Base-by-base conservation (phyloP, 1,140 invertebrate genomes). In the Drosophila malerkotliana region DNA sequence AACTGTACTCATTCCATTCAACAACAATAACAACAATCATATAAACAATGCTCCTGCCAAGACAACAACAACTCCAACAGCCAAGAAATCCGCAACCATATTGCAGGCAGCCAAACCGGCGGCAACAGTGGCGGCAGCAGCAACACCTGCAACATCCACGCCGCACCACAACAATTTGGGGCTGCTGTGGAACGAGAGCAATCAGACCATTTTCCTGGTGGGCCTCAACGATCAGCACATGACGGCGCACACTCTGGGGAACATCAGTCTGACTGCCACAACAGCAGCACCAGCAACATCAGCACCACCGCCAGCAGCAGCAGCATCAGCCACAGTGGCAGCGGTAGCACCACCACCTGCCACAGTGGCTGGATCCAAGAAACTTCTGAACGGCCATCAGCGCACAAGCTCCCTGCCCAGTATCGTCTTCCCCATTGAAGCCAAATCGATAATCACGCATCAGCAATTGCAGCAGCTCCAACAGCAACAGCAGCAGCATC, bases 1-100 rank as follows among this genome's bases (percentile, higher is more conserved):
- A 91, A 91, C 90, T 90, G 79, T 91, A 90, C 77, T 90, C 87
- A 91, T 91, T 91, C 90, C 87, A 91, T 77, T 84, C 90, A 80
- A 78, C 81, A 73, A 79, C 90, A 72, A 72, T 30, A 67, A 61
- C 66, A 63, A 57, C 62, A 77, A 77, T 48, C 60, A 72, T 15
- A 56, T 64, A 49, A 60, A 58, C 58, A 58, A 81, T 56, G 58
- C 72, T 68, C 18, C 83, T 66, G 61, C 59, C 66, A 87, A 84
- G 62, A 71, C 66, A 34, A 56, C 39, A 37, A 30, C 34, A 55
- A 45, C 54, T 48, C 32, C 72, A 21, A 41, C 63, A 58, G 21
- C 83, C 44, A 47, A 47, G 44, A 47, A 52, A 78, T 78, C 34
- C 26, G 41, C 41, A 14, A 18, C 41, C 44, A 47, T 76, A 44